phyloP scores from a whole-genome alignment of 2,888 invertebrate species.

The Heliconius hortense region DNA sequence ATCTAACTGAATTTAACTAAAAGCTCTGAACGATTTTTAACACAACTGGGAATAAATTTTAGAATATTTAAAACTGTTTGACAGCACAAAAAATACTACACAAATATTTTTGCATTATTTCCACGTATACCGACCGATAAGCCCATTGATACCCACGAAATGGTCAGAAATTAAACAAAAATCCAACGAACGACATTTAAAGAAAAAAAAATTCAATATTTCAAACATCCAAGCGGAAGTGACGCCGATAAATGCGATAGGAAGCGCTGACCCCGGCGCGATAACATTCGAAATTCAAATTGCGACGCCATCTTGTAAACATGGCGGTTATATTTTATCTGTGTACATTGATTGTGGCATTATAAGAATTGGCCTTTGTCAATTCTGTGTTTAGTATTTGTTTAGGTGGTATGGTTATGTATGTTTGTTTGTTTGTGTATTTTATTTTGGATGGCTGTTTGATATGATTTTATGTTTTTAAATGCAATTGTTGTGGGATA shows the following conservation, averaged over 20 bases:
- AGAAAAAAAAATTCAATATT: conserved; percentile 52
- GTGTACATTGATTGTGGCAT: conserved; percentile 33
- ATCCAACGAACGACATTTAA: conserved; percentile 32
- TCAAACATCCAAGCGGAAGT: conserved; percentile 62
- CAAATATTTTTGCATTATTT: conserved; percentile 6
- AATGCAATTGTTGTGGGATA: no score
- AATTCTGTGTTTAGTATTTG: conserved; percentile 18
- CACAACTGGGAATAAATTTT: background rate
- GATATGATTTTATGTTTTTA: background rate
- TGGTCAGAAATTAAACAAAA: conserved; percentile 14
- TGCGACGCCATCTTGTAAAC: conserved; percentile 55
- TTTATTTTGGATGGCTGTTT: background rate
- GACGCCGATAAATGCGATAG: conserved; percentile 61
- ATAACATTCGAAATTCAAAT: conserved; percentile 63
- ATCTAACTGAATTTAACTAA: no score
- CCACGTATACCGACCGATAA: conserved; percentile 27
- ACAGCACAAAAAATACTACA: background rate
- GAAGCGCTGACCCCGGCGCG: conserved; percentile 68
- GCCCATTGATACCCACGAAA: conserved; percentile 20
- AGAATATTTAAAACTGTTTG: background rate
- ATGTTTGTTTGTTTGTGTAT: background rate
- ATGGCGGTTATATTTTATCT: conserved; percentile 47
- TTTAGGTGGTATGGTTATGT: conserved; percentile 4
- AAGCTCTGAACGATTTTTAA: no score
- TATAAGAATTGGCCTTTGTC: conserved; percentile 27